Percentiles rank a stretch among this genome's conserved stretches.
Conservation (phyloP, 2,113 vertebrate genomes). For the Oncorhynchus tshawytscha region DNA sequence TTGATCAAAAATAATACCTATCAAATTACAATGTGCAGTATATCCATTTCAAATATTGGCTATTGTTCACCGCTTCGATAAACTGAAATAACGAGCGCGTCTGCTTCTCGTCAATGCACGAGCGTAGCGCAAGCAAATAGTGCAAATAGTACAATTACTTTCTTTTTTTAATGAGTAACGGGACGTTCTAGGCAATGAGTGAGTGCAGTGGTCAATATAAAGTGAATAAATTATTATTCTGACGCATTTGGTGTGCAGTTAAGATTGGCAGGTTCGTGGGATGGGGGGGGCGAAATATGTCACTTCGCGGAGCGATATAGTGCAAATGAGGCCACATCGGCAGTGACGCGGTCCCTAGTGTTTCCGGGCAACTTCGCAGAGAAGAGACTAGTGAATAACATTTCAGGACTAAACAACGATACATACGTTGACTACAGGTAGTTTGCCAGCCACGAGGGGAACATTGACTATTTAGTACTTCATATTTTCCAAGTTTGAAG, state of each 20-base stretch:
- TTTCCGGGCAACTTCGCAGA: conserved; percentile 1
- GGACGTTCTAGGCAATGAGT: not conserved
- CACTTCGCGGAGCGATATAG: conserved; percentile 45
- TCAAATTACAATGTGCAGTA: no score
- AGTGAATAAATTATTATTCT: conserved; percentile 14
- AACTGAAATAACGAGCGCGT: no score
- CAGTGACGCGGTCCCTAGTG: conserved; percentile 2
- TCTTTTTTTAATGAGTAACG: not conserved
- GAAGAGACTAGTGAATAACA: not conserved
- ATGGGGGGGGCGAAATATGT: not conserved
- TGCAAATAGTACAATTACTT: not conserved
- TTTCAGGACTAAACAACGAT: no score
- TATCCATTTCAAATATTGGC: not conserved
- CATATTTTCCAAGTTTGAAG: conserved; percentile 25
- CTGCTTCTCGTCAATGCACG: no score
- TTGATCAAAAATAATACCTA: not conserved
- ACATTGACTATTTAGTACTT: not conserved
- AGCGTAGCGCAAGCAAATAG: not conserved
- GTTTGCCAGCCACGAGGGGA: not conserved
- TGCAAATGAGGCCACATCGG: conserved; percentile 20
- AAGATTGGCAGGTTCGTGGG: not conserved
- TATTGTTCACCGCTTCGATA: not conserved
- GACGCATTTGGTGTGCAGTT: conserved; percentile 12
- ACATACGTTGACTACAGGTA: no score
- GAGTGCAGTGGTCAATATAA: conserved; percentile 1